Evolutionary conservation across 2,888 invertebrate genomes (phyloP).

Genomic region (Hydropsyche betteni): DNA sequence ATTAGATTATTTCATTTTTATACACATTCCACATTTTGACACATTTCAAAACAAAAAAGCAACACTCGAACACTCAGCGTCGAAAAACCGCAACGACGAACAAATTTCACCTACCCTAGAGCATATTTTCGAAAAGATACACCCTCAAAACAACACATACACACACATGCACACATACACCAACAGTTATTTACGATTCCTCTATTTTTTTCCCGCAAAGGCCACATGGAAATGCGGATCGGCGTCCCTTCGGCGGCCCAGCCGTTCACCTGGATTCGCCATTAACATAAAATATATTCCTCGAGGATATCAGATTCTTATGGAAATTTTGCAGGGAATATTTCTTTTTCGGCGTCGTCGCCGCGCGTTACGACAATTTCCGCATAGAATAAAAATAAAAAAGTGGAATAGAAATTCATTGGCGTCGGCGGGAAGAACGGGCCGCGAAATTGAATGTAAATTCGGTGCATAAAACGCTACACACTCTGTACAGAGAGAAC

Average conservation of each 20-base stretch:
- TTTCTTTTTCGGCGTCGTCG: constrained; percentile 36
- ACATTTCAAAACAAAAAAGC: no score
- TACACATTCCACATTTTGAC: no score
- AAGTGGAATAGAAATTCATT: constrained; percentile 45
- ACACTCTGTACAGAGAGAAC: background rate
- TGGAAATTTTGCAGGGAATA: constrained; percentile 44
- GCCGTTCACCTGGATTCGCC: constrained; percentile 36
- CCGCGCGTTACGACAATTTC: constrained; percentile 32
- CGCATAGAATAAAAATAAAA: constrained; percentile 41
- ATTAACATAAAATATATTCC: constrained; percentile 43
- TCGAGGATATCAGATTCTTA: constrained; percentile 45
- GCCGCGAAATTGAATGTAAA: constrained; percentile 26
- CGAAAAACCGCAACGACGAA: no score
- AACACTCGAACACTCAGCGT: no score
- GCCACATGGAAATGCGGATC: background rate
- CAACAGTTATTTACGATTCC: no score
- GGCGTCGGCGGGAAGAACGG: constrained; percentile 19
- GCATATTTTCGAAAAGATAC: no score
- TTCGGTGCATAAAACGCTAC: constrained; percentile 27
- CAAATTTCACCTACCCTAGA: no score
- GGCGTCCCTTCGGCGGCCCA: background rate
- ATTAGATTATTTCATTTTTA: no score
- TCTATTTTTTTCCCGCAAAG: no score
- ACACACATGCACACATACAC: no score
- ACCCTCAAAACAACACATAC: no score